Evolutionary conservation across 2,797 vertebrate species (phyloP), one percentile per base, ranked within the genome.

Genomic region (Scomberomorus guttatus): DNA sequence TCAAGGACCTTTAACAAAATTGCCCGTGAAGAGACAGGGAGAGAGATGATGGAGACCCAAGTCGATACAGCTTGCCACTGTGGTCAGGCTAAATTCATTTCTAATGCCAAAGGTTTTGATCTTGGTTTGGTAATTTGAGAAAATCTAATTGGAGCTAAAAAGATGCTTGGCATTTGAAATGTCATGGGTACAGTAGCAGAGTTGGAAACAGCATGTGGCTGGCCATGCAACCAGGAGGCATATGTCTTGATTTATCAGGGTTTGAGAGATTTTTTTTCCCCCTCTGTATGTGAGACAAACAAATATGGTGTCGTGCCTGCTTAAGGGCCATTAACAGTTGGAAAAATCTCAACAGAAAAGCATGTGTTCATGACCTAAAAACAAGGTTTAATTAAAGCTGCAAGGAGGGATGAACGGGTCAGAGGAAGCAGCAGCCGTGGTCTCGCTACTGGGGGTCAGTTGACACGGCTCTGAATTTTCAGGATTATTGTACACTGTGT

Each of bases 1-100:
- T 91, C 81, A 74, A 79, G 83, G 86, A 89, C 90, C 91, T 94
- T 95, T 94, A 93, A 93, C 92, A 87, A 87, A 94, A 94, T 94
- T 93, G 90, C 92, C 84, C 81, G 73, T 63, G 85, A 91, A 88
- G 80, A 91, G 78, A 85, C 74, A 6, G 79, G 48, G 72, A 81
- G 83, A 84, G 75, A 84, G 85, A 88, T 84, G 87, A 87, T 54
- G 55, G 83, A 90, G 90, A 89, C 82, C 81, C 63, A 34, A 79
- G 87, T 87, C 77, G 17, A 93, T 91, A 77, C 64, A 75, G 65
- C 84, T 82, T 69, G 71, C 71, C 78, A 79, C 84, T 77, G 76
- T 58, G 86, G 82, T 81, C 85, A 14, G 55, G 61, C 76, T 77
- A 74, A 87, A 91, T 89, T 83, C 56, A 81, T 88, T 84, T 92